These are phyloP conservation scores for Dreissena polymorpha DNA, from an alignment of 1,140 invertebrate species.

Conservation along the genomic window DNA sequence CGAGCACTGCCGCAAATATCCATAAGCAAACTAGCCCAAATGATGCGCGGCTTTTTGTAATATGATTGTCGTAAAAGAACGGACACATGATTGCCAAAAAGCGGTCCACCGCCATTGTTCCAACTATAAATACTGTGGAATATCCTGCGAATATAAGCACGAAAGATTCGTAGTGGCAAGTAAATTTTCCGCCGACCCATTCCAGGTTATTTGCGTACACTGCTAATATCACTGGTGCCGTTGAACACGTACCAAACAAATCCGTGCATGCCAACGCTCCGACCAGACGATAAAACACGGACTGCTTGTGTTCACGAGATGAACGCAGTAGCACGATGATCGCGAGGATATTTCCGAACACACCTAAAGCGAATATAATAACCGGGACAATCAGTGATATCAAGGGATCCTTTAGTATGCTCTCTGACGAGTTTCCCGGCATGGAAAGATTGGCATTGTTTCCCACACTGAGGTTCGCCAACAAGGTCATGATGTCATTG, in stretches of 20 bases:
- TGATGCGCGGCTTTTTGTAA: slow-evolving; percentile 70
- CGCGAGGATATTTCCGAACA: slow-evolving; percentile 68
- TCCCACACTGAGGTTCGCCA: too few relatives aligned
- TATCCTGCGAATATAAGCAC: slow-evolving; percentile 78
- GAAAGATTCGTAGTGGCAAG: slow-evolving; percentile 78
- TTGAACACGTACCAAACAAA: slow-evolving; percentile 68
- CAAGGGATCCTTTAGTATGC: background rate
- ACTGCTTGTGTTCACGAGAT: slow-evolving; percentile 61
- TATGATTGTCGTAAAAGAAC: slow-evolving; percentile 76
- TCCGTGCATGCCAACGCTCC: slow-evolving; percentile 68
- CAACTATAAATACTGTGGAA: slow-evolving; percentile 77
- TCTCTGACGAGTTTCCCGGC: background rate
- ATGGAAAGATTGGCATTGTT: too few relatives aligned
- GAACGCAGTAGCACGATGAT: slow-evolving; percentile 64
- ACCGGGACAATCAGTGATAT: slow-evolving; percentile 42
- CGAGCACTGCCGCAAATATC: slow-evolving; percentile 69
- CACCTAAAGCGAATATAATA: slow-evolving; percentile 66
- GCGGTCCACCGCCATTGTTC: slow-evolving; percentile 79
- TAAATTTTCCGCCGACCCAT: slow-evolving; percentile 68
- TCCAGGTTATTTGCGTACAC: slow-evolving; percentile 67
- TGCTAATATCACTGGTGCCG: slow-evolving; percentile 70
- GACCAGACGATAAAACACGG: slow-evolving; percentile 70
- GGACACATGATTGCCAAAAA: slow-evolving; percentile 77
- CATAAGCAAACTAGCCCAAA: slow-evolving; percentile 66
- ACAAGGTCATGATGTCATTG: too few relatives aligned